Evolutionary conservation across 2,113 vertebrate genomes (phyloP), one percentile per base, ranked within the genome.

Genomic region (Ramphastos sulfuratus): DNA sequence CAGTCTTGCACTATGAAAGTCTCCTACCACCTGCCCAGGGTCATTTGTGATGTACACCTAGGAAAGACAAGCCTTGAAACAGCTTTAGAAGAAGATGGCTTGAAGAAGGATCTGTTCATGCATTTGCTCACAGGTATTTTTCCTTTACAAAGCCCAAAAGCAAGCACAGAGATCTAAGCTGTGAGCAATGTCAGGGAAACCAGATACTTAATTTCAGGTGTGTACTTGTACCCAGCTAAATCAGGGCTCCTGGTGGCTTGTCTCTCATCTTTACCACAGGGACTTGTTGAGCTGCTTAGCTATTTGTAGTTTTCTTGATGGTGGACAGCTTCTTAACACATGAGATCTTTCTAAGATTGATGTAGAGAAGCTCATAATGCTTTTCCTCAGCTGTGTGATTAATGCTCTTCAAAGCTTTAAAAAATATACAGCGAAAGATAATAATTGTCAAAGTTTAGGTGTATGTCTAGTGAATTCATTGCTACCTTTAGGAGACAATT

Each of bases 371-470:
- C 94, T 95, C 93, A 93, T 89, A 93, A 94, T 44, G 82, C 90
- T 97, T 95, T 91, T 93, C 82, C 93, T 95, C 59, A 67, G 90
- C 92, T 94, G 67, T 67, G 86, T 93, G 96, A 97, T 94, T 85
- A 96, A 97, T 91, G 78, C 50, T 81, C 82, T 96, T 92, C 37
- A 91, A 97, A 87, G 78, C 71, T 94, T 91, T 92, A 92, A 93
- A 95, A 39, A 96, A 75, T 50, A 90, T 50, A 88, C 50, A 86
- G 52, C 44, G 54, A 74, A 96, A 92, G 87, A 66, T 87, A 82
- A 82, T 97, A 97, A 97, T 97, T 97, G 94, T 94, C 96, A 95
- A 97, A 91, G 93, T 93, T 96, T 97, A 97, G 93, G 55, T 89
- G 63, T 89, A 54, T n/a, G 18, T 77, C 83, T 82, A 20, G 78